Conservation (phyloP, 1,140 invertebrate species). For the Drosophila oshimai region DNA sequence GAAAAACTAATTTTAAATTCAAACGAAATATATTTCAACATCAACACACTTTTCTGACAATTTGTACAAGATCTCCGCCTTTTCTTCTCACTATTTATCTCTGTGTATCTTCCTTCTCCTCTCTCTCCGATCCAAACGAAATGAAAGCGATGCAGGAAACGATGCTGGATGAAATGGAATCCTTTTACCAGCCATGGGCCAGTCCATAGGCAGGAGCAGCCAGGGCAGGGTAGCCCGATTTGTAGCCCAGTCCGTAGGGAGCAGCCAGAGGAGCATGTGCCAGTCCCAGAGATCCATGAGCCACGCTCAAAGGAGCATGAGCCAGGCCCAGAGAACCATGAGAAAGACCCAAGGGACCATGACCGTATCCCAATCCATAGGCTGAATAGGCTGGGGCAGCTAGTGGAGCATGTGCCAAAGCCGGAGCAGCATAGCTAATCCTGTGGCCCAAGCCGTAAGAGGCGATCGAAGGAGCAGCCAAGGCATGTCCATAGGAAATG, state of each 20-base stretch:
- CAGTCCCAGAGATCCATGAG: constrained; percentile 53
- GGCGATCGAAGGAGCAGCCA: constrained; percentile 36
- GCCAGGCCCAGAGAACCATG: constrained; percentile 25
- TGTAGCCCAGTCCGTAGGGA: constrained; percentile 31
- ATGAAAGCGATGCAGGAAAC: constrained; percentile 24
- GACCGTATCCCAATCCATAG: constrained; percentile 10
- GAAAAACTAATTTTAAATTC: neutral
- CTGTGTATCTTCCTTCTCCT: neutral
- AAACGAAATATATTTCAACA: constrained; percentile 37
- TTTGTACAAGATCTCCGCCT: neutral
- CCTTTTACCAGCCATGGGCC: constrained; percentile 68
- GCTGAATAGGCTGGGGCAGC: constrained; percentile 6
- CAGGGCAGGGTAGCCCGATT: constrained; percentile 7
- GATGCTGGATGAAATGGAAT: neutral
- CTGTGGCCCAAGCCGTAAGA: constrained; percentile 46
- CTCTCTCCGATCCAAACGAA: constrained; percentile 8
- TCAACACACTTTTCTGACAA: constrained; percentile 13
- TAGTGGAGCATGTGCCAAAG: constrained; percentile 35
- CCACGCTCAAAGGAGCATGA: constrained; percentile 38
- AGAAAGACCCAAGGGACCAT: constrained; percentile 12
- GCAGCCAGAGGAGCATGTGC: constrained; percentile 38
- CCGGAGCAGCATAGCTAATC: constrained; percentile 49
- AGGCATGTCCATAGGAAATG: constrained; percentile 34
- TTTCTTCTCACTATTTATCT: neutral
- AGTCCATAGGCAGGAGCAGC: constrained; percentile 21